Evolutionary conservation across 2,888 invertebrate species (phyloP).

Genomic region (Petrolisthes cinctipes): DNA sequence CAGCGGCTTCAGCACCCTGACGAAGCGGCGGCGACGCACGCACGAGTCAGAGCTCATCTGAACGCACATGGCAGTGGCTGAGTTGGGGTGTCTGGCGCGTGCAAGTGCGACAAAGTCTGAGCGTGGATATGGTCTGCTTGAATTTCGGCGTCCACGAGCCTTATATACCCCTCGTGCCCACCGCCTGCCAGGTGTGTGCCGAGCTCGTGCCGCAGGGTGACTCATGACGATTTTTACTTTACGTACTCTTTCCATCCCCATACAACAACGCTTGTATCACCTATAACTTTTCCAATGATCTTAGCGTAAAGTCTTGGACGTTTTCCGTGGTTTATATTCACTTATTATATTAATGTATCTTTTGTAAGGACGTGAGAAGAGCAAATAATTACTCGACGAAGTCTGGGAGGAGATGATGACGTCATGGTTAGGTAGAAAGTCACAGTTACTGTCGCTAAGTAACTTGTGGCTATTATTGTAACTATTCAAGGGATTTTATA

Average conservation of each 20-base stretch:
- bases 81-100: constrained; percentile 15
- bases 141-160: constrained; percentile 54
- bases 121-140: constrained; percentile 56
- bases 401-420: constrained; percentile 11
- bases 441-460: no score
- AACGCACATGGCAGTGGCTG: constrained; percentile 49
- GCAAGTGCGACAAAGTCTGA: constrained; percentile 25
- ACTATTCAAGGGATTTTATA: no score
- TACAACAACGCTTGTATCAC: no score
- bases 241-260: not conserved
- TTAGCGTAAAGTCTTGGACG: no score
- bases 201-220: constrained; percentile 50
- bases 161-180: constrained; percentile 63
- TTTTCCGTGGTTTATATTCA: no score
- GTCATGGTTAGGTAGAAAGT: not conserved
- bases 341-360: no score
- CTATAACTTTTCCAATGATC: no score
- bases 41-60: constrained; percentile 41
- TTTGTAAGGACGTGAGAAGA: no score
- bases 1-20: constrained; percentile 49
- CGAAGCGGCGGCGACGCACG: constrained; percentile 42
- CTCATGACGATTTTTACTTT: not conserved
- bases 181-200: constrained; percentile 60
- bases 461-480: no score
- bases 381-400: not conserved